A percentile compares a stretch with the other conserved stretches of the same genome.
These are phyloP conservation scores for Lynx canadensis DNA, from an alignment of 2,113 vertebrate species.

Conservation along the genomic window DNA sequence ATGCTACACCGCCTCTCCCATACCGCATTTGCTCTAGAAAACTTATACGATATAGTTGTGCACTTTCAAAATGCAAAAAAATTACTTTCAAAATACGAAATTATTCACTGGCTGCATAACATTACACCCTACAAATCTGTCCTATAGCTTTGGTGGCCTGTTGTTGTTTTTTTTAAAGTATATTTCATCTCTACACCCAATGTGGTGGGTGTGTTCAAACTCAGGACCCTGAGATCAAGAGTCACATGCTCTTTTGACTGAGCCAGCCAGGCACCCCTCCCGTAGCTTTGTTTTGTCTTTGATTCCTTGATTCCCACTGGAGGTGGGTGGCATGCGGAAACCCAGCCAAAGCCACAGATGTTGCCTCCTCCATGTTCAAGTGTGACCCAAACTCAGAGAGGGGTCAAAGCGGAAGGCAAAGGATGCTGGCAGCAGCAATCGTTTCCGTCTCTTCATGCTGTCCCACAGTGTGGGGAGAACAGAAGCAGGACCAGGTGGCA, in stretches of 20 bases:
- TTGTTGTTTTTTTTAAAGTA: not conserved
- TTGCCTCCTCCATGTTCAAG: not conserved
- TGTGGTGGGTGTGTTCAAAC: not conserved
- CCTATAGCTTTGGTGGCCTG: not conserved
- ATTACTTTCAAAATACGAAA: not conserved
- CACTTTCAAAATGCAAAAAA: not conserved
- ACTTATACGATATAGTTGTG: not conserved
- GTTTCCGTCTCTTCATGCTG: not conserved
- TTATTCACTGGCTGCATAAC: not conserved
- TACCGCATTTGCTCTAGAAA: not conserved
- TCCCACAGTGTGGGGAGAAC: not conserved
- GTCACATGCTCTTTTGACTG: not conserved
- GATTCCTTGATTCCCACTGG: not conserved
- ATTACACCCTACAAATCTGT: not conserved
- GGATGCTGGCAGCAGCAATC: not conserved
- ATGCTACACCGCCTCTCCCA: not conserved
- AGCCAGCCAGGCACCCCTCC: not conserved
- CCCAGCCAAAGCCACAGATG: not conserved
- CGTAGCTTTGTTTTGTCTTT: not conserved
- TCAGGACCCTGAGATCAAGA: not conserved
- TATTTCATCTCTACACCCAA: not conserved
- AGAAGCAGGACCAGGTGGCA: not conserved
- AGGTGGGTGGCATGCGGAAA: not conserved
- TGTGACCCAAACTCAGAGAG: not conserved
- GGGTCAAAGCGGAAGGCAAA: not conserved